Conservation (phyloP, 2,888 invertebrate species). For the Athalia rosae region DNA sequence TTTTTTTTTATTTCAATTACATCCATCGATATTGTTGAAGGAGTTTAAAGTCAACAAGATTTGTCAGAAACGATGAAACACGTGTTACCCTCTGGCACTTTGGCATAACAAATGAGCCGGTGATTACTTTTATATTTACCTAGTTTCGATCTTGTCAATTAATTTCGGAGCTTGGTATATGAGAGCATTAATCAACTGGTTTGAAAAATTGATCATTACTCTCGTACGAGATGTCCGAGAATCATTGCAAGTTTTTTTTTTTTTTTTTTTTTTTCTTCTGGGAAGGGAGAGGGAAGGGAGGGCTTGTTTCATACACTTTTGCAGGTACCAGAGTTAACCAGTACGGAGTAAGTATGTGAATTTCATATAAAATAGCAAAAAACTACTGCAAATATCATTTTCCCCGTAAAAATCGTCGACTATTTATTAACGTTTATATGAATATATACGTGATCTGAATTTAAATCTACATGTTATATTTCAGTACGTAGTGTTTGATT, state of each 20-base stretch:
- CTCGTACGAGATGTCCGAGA: neutral
- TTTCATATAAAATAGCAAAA: neutral
- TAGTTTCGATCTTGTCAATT: neutral
- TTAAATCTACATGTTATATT: too few relatives aligned
- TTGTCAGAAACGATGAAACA: neutral
- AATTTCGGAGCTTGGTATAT: slow-evolving; percentile 19
- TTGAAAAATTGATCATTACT: slow-evolving; percentile 23
- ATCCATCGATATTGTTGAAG: too few relatives aligned
- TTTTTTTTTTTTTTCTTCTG: too few relatives aligned
- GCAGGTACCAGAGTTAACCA: slow-evolving; percentile 8
- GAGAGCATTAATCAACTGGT: slow-evolving; percentile 27
- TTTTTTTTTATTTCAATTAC: too few relatives aligned
- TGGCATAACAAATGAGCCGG: neutral
- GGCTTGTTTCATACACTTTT: slow-evolving; percentile 12
- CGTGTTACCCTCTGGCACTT: neutral
- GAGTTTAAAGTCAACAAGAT: too few relatives aligned
- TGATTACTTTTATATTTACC: slow-evolving; percentile 10
- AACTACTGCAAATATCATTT: neutral
- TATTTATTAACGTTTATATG: too few relatives aligned
- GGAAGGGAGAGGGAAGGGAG: too few relatives aligned
- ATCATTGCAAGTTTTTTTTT: neutral
- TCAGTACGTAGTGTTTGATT: too few relatives aligned
- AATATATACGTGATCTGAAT: too few relatives aligned
- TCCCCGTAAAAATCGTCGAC: too few relatives aligned
- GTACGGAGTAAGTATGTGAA: slow-evolving; percentile 20